A percentile compares a stretch with the other conserved stretches of the same genome.
phyloP scores from a whole-genome alignment of 2,797 vertebrate species.

The Chaetophractus vellerosus region DNA sequence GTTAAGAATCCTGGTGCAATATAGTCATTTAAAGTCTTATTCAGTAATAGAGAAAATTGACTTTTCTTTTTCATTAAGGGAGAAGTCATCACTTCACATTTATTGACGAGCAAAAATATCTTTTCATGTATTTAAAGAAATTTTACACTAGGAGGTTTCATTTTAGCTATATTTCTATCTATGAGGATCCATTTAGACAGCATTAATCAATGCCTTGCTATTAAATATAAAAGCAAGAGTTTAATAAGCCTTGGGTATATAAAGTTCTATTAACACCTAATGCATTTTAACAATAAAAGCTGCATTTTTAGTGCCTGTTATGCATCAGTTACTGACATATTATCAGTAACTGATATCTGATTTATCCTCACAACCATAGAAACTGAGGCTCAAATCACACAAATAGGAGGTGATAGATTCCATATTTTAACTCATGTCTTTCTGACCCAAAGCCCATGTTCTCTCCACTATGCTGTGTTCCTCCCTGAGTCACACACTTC shows the following conservation, averaged over 20 bases:
- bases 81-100: conserved; percentile 41
- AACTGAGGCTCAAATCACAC: conserved; percentile 31
- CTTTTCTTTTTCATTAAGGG: conserved; percentile 51
- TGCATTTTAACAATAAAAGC: conserved; percentile 36
- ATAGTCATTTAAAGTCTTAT: conserved; percentile 36
- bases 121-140: conserved; percentile 56
- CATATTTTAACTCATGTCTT: conserved; percentile 31
- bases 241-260: conserved; percentile 25
- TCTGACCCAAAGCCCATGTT: not conserved
- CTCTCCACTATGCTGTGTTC: not conserved
- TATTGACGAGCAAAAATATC: conserved; percentile 58
- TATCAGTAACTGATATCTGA: conserved; percentile 21
- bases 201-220: conserved; percentile 7
- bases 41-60: not conserved
- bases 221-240: conserved; percentile 59
- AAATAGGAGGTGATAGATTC: conserved; percentile 7
- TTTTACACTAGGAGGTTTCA: conserved; percentile 34
- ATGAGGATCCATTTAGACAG: not conserved
- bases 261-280: not conserved
- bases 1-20: conserved; percentile 52
- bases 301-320: conserved; percentile 24
- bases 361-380: conserved; percentile 48
- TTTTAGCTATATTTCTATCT: not conserved
- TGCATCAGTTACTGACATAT: conserved; percentile 12
- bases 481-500: not conserved